A percentile compares a stretch with the other conserved stretches of the same genome.
Conservation (phyloP, 2,797 vertebrate species). For the Sebastolobus alascanus region DNA sequence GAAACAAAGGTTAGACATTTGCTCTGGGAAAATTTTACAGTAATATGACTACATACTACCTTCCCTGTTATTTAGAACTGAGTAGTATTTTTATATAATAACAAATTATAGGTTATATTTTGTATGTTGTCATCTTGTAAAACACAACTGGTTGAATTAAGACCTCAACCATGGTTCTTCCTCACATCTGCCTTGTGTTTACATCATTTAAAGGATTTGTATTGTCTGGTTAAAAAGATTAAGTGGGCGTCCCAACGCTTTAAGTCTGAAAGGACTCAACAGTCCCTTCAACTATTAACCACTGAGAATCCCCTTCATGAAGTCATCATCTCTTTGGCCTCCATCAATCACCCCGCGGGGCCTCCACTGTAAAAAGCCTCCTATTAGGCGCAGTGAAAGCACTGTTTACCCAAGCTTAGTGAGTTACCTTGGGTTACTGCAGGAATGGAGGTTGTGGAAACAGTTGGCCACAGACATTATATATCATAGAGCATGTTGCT, state of each 20-base stretch:
- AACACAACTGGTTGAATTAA: conserved; percentile 24
- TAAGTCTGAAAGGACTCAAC: conserved; percentile 63
- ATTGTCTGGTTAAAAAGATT: conserved; percentile 73
- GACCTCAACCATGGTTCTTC: conserved; percentile 12
- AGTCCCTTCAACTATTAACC: conserved; percentile 59
- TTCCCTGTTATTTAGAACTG: neutral
- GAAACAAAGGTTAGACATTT: conserved; percentile 8
- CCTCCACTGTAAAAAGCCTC: conserved; percentile 69
- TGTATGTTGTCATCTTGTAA: conserved; percentile 6
- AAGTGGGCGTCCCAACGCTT: conserved; percentile 65
- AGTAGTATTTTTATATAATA: neutral
- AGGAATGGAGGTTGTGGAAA: conserved; percentile 56
- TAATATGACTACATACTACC: neutral
- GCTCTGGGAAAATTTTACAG: neutral
- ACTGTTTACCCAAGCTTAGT: conserved; percentile 73
- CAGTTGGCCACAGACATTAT: conserved; percentile 39
- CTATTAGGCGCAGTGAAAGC: conserved; percentile 73
- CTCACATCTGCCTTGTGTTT: conserved; percentile 51
- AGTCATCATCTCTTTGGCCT: conserved; percentile 69
- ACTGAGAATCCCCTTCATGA: conserved; percentile 64
- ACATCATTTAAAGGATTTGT: conserved; percentile 68
- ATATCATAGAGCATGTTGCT: conserved; percentile 25
- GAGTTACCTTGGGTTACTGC: conserved; percentile 68
- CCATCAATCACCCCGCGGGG: conserved; percentile 64
- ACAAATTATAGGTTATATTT: neutral